These are phyloP conservation scores for Hedychridium roseum DNA, from an alignment of 2,888 invertebrate genomes.

Conservation along the genomic window DNA sequence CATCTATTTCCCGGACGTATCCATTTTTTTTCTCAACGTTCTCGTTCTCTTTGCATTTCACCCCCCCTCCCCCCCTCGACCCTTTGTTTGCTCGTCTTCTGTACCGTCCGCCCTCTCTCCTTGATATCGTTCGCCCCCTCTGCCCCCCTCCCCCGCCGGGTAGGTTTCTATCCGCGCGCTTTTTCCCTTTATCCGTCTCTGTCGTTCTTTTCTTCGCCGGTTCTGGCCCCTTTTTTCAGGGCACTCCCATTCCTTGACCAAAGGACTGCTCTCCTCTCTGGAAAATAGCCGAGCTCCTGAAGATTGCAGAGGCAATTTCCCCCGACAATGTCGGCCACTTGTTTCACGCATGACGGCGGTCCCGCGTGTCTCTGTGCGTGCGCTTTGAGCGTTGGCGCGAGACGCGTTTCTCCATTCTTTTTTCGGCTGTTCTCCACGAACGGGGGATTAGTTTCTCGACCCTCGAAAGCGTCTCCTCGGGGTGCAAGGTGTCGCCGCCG, in stretches of 20 bases:
- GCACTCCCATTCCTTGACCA: neutral
- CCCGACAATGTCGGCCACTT: slow-evolving; percentile 30
- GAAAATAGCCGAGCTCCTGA: slow-evolving; percentile 24
- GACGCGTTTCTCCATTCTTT: neutral
- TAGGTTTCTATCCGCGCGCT: neutral
- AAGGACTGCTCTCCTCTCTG: neutral
- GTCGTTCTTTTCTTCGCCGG: neutral
- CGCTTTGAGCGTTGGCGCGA: slow-evolving; percentile 14
- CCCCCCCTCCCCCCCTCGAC: neutral
- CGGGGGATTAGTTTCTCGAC: neutral
- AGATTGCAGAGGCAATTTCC: slow-evolving; percentile 40
- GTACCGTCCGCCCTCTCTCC: neutral
- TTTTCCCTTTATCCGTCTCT: neutral
- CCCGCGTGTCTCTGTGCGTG: slow-evolving; percentile 20
- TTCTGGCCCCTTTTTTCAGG: neutral
- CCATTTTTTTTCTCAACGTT: neutral
- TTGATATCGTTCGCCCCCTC: neutral
- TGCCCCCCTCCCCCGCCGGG: neutral
- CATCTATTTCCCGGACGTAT: neutral
- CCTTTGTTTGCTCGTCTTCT: neutral
- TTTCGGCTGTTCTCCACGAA: neutral
- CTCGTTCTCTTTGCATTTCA: neutral
- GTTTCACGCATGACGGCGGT: slow-evolving; percentile 16
- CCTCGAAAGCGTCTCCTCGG: neutral
- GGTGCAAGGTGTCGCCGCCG: neutral